These are phyloP conservation scores for Cataglyphis rosenhaueri DNA, from an alignment of 2,888 invertebrate species.

Conservation along the genomic window DNA sequence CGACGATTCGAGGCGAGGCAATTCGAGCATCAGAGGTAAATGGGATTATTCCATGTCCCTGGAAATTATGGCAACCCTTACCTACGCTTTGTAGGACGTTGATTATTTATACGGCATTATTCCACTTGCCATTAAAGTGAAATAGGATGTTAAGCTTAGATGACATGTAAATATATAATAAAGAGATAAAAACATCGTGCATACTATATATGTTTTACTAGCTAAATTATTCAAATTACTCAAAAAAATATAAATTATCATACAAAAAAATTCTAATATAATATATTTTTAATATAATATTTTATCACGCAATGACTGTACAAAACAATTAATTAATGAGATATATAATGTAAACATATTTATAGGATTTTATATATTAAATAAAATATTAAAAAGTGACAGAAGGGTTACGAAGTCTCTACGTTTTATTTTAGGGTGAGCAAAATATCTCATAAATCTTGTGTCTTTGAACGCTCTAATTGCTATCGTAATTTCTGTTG, in stretches of 20 bases:
- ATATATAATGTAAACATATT: neutral
- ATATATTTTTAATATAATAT: neutral
- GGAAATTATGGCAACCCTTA: constrained; percentile 67
- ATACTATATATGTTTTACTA: neutral
- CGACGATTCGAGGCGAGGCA: constrained; percentile 49
- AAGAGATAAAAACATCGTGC: neutral
- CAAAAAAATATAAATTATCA: constrained; percentile 12
- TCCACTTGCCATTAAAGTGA: constrained; percentile 6
- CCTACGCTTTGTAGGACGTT: constrained; percentile 17
- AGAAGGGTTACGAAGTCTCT: neutral
- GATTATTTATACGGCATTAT: constrained; percentile 29
- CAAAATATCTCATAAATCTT: constrained; percentile 9
- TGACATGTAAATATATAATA: constrained; percentile 10
- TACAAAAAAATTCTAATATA: neutral
- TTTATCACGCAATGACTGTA: neutral
- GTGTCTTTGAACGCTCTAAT: constrained; percentile 41
- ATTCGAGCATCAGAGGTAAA: constrained; percentile 65
- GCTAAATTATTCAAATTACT: neutral
- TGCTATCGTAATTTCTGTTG: constrained; percentile 45
- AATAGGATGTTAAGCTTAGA: constrained; percentile 17
- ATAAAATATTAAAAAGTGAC: neutral
- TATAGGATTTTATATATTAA: neutral
- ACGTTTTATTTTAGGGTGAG: neutral
- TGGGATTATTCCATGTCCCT: constrained; percentile 76
- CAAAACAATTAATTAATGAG: neutral